Evolutionary conservation across 2,797 vertebrate species (phyloP).

Genomic region (Sebastes jordani): DNA sequence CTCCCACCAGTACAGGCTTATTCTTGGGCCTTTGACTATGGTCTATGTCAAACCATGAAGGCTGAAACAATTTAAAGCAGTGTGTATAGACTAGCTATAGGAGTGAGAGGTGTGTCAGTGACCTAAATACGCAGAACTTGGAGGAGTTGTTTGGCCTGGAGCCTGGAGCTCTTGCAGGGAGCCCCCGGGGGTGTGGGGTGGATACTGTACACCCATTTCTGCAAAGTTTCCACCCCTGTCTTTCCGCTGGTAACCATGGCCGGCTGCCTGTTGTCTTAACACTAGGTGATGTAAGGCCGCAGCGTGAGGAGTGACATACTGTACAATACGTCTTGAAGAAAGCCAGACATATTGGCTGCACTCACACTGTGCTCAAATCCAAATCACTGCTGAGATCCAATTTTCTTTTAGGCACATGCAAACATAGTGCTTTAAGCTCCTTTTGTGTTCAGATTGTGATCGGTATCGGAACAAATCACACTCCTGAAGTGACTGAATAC

Average conservation of each 20-base stretch:
- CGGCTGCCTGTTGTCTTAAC: slow-evolving; percentile 58
- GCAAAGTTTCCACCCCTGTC: slow-evolving; percentile 64
- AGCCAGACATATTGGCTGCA: slow-evolving; percentile 56
- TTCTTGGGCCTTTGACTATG: slow-evolving; percentile 59
- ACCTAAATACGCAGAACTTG: slow-evolving; percentile 63
- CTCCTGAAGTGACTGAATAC: neutral
- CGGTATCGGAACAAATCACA: slow-evolving; percentile 11
- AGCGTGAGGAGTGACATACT: slow-evolving; percentile 61
- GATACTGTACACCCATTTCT: slow-evolving; percentile 68
- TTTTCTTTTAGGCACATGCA: slow-evolving; percentile 16
- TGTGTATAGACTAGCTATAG: slow-evolving; percentile 37
- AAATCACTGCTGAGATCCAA: slow-evolving; percentile 36
- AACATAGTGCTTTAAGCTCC: neutral
- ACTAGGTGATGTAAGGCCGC: slow-evolving; percentile 72
- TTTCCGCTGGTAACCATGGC: slow-evolving; percentile 60
- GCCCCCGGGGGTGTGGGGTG: slow-evolving; percentile 55
- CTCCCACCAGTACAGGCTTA: slow-evolving; percentile 64
- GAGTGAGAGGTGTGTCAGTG: slow-evolving; percentile 43
- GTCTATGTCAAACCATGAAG: slow-evolving; percentile 63
- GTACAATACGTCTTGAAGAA: slow-evolving; percentile 53
- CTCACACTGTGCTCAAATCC: slow-evolving; percentile 40
- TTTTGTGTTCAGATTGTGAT: slow-evolving; percentile 18
- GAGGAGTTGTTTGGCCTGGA: slow-evolving; percentile 47
- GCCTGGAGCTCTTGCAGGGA: slow-evolving; percentile 49
- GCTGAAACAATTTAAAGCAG: slow-evolving; percentile 52